These are phyloP conservation scores for Pangasianodon hypophthalmus DNA, from an alignment of 2,113 vertebrate genomes.

Conservation along the genomic window DNA sequence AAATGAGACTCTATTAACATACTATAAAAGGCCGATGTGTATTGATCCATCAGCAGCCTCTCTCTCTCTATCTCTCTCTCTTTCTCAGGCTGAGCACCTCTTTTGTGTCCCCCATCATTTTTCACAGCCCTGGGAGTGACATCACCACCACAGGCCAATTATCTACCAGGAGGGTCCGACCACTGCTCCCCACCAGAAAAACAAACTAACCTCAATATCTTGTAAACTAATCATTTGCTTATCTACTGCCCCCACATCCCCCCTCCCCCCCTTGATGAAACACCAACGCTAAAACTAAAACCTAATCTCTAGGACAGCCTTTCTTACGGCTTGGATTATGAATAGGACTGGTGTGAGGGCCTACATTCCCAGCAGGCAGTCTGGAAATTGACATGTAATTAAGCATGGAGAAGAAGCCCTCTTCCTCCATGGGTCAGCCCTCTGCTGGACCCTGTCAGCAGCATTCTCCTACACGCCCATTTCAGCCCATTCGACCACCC, in stretches of 20 bases:
- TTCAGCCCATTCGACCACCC: constrained; percentile 51
- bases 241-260: constrained; percentile 1
- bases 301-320: not conserved
- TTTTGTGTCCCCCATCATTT: constrained; percentile 48
- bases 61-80: not conserved
- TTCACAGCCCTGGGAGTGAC: constrained; percentile 56
- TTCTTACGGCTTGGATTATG: constrained; percentile 10
- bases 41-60: not conserved
- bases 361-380: constrained; percentile 49
- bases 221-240: constrained; percentile 27
- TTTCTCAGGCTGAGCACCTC: constrained; percentile 13
- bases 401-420: constrained; percentile 51
- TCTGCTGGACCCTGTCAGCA: constrained; percentile 62
- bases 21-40: not conserved
- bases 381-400: constrained; percentile 64
- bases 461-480: constrained; percentile 65
- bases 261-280: not conserved
- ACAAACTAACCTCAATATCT: constrained; percentile 38
- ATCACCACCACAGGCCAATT: constrained; percentile 59
- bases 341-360: constrained; percentile 40
- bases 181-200: constrained; percentile 38
- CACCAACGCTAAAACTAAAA: not conserved
- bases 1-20: not conserved
- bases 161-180: constrained; percentile 55
- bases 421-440: constrained; percentile 51